Base-by-base conservation (phyloP, 2,113 vertebrate genomes). In the Paramormyrops kingsleyae region DNA sequence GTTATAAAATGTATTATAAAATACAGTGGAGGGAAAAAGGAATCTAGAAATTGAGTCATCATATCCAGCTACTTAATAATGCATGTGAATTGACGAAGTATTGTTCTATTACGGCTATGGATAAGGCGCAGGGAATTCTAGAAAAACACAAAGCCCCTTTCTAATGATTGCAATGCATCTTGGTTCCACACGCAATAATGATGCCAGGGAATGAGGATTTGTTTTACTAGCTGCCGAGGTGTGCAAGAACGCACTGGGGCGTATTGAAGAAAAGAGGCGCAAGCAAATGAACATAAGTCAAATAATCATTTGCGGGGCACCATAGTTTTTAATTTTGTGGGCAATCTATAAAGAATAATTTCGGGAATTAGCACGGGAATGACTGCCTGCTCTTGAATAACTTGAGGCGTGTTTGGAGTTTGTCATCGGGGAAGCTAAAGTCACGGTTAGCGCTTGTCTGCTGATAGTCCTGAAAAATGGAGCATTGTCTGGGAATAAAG, bases 61-160 rank as follows among this genome's bases (percentile, higher is more conserved):
- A 88, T 84, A 50, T 35, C n/a, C 24, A 85, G 53, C 52, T 49
- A 42, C 44, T 90, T 90, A 84, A 88, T 90, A 90, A 90, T 90
- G 77, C 52, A 90, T 85, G 52, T 44, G 42, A 47, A 53, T 66
- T 88, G 52, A 52, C 83, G 31, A 83, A 84, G 77, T 70, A 56
- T 47, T 50, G 74, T 39, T 88, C 74, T 88, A 88, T 24, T 84
- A 31, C 19, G 21, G 39, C 27, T 66, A 44, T 31, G 19, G 35
- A 35, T 87, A 46, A 56, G 39, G 85, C 10, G n/a, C 9, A 27
- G 27, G 84, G 89, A 35, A 87, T 89, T 59, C 80, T 84, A 50
- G 31, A 84, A 47, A 89, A 62, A 42, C 70, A 80, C 49, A n/a
- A 21, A 84, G 83, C 17, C 49, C 62, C 84, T 87, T 90, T 74